Evolutionary conservation across 2,113 vertebrate species (phyloP).

Genomic region (Nettapus auritus): DNA sequence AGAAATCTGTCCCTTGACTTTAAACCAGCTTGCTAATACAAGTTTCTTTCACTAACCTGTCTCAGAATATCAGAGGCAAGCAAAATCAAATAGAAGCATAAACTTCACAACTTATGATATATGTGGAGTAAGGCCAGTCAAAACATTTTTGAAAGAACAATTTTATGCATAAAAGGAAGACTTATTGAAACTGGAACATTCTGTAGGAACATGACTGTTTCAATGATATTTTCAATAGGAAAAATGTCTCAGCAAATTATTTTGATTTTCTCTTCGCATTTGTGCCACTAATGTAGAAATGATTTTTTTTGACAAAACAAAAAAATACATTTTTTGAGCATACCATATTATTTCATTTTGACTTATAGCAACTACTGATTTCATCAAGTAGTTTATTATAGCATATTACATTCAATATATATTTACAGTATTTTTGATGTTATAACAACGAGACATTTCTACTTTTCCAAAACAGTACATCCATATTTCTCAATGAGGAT

Average conservation of each 20-base stretch:
- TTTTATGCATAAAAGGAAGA: slow-evolving; percentile 21
- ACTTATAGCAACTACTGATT: not conserved
- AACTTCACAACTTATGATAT: not conserved
- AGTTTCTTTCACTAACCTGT: not conserved
- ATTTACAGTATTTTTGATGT: not conserved
- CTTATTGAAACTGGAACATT: slow-evolving; percentile 6
- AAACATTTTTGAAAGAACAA: slow-evolving; percentile 8
- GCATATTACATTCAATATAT: not conserved
- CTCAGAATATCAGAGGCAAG: not conserved
- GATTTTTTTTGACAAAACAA: slow-evolving; percentile 17
- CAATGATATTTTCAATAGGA: not conserved
- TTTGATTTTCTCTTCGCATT: slow-evolving; percentile 51
- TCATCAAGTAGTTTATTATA: not conserved
- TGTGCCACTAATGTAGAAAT: slow-evolving; percentile 18
- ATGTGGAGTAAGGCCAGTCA: not conserved
- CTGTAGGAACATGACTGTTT: not conserved
- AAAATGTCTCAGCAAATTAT: slow-evolving; percentile 9
- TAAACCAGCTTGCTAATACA: not conserved
- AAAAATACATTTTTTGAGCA: not conserved
- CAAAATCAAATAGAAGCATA: slow-evolving; percentile 18
- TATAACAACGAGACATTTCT: not conserved
- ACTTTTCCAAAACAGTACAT: not conserved
- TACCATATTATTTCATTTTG: not conserved
- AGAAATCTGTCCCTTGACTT: slow-evolving; percentile 4
- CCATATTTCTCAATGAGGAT: not conserved